These are phyloP conservation scores for Epizoanthus fatuus DNA, from an alignment of 92 coral and sea anemone genomes.

Conservation along the genomic window DNA sequence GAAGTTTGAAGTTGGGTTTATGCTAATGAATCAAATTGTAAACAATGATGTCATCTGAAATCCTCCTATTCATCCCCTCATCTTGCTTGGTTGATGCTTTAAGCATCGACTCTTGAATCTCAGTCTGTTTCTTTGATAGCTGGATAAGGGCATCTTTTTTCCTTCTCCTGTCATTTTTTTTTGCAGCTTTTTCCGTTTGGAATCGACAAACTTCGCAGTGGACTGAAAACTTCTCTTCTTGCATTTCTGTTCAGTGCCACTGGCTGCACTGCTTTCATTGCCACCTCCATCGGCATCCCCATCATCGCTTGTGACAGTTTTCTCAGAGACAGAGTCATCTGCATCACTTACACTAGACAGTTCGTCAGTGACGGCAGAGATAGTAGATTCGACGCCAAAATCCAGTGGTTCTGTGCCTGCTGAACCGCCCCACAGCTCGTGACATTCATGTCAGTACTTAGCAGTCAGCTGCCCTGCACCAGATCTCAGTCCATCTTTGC, in stretches of 20 bases:
- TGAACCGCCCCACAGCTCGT: slow-evolving; percentile 54
- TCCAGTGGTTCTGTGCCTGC: slow-evolving; percentile 40
- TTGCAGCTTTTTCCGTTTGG: slow-evolving; percentile 41
- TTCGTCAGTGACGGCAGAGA: not conserved
- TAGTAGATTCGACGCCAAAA: slow-evolving; percentile 31
- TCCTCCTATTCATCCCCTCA: slow-evolving; percentile 4
- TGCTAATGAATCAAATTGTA: too few species aligned
- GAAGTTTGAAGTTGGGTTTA: too few species aligned
- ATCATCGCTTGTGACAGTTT: slow-evolving; percentile 4
- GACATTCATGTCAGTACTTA: slow-evolving; percentile 50
- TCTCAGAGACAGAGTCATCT: not conserved
- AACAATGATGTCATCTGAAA: too few species aligned
- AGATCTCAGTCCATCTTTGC: slow-evolving; percentile 41
- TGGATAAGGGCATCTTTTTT: slow-evolving; percentile 40
- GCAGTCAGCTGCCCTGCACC: slow-evolving; percentile 47
- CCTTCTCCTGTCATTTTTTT: slow-evolving; percentile 35
- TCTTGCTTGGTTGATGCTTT: slow-evolving; percentile 49
- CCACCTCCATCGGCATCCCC: not conserved
- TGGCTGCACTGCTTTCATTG: slow-evolving; percentile 1
- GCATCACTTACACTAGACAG: slow-evolving; percentile 1
- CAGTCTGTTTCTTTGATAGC: slow-evolving; percentile 38
- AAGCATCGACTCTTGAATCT: slow-evolving; percentile 47
- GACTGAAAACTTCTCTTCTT: slow-evolving; percentile 20
- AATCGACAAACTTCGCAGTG: slow-evolving; percentile 21
- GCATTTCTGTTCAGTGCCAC: not conserved